Evolutionary conservation across 1,140 invertebrate species (phyloP), one percentile per base, ranked within the genome.

Genomic region (Atta texana): DNA sequence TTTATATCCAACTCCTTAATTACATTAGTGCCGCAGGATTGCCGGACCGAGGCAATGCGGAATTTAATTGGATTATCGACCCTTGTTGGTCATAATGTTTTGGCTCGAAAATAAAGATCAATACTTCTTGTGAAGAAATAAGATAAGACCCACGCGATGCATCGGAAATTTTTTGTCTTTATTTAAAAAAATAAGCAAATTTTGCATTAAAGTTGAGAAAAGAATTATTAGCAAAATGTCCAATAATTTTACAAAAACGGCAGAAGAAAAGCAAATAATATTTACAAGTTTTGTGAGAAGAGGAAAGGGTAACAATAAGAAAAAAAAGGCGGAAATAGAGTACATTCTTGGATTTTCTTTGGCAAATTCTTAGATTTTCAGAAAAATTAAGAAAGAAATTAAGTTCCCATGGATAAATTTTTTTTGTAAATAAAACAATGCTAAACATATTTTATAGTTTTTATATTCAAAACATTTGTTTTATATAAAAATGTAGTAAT

Each of bases 61-160:
- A 84, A 31, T 31, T 84, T 84, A 84, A 84, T 84, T 84, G 69
- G 80, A 84, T 84, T 84, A 84, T 84, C 69, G 55, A 75, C n/a
- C 69, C 39, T 51, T 34, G 21, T 74, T 61, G 39, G 14, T n/a
- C 31, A 57, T 75, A 74, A 84, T 24, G 39, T 10, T 63, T 61
- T 34, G 14, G 12, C 53, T 4, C 68, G 18, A 24, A 72, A 74
- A 74, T 66, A 74, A 80, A 61, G 34, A 74, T 74, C 55, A 39
- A 81, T 81, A 53, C 57, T 81, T 18, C 24, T n/a, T 21, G 3
- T 1, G n/a, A n/a, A 31, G 6, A n/a, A 12, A 31, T 51, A 34
- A 84, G 55, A 74, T 14, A 49, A n/a, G 71, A 75, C 8, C 0
- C 3, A 24, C 14, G 14, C 49, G 10, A 7, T 21, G 10, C 24